Evolutionary conservation across 2,113 vertebrate species (phyloP), one percentile per base, ranked within the genome.

Genomic region (Zosterops pallidus): DNA sequence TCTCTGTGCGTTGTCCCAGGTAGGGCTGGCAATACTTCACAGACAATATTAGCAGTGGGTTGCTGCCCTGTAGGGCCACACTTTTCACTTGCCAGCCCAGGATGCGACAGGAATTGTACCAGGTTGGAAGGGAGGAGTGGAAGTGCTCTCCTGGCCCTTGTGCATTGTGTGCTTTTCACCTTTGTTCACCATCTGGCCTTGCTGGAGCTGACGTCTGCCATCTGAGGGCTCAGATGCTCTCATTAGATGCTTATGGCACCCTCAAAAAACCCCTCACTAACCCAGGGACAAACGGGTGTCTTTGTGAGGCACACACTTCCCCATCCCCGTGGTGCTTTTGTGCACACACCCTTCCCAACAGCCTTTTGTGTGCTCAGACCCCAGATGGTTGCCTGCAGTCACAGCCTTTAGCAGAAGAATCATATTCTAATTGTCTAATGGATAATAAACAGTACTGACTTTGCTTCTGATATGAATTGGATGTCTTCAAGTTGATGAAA

Each of bases 171-270:
- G 87, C 62, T 15, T 41, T 41, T 75, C 92, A 74, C 92, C 91
- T 97, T 97, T 97, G 96, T 97, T 96, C 87, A 46, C 98, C 98
- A 98, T 98, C 98, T 98, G 98, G 94, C 97, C 87, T 41, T 35
- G 71, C 70, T 47, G n/a, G 62, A 91, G 94, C 90, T 96, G 95
- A 91, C 2, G 82, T 56, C 97, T 96, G 97, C 97, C 96, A 87
- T 95, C 96, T 86, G 96, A 97, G 96, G 74, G 81, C 90, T 88
- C 57, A 59, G 14, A 37, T 80, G 96, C 92, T 89, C 78, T 95
- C 71, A 82, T 68, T 47, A 95, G 92, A 92, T 69, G 89, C 83
- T 93, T 77, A 23, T 11, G 70, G 86, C 86, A 96, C 77, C 94
- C 90, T 90, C 93, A 70, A 53, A 80, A 74, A 97, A 79, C 3